Percentiles rank a stretch among this genome's conserved stretches.
Evolutionary conservation across 1,140 invertebrate species (phyloP).

Genomic region (Apocrypta bakeri): DNA sequence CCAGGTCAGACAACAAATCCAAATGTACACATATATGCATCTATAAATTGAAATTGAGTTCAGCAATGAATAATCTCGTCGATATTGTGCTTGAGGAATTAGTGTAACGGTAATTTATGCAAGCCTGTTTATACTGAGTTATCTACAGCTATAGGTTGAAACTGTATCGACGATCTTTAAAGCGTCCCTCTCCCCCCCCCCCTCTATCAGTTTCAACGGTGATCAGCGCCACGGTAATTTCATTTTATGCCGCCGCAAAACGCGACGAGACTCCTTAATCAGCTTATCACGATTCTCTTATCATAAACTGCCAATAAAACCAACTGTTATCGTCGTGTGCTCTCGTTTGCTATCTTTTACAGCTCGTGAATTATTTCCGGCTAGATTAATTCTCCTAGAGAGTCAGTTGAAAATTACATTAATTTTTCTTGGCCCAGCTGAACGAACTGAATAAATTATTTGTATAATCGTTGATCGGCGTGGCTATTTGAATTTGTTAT

Average conservation of each 20-base stretch:
- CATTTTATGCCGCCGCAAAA: slow-evolving; percentile 36
- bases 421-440: too few species aligned
- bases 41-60: too few species aligned
- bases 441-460: too few species aligned
- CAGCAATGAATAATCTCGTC: too few species aligned
- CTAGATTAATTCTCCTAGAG: background rate
- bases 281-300: slow-evolving; percentile 39
- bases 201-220: background rate
- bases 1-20: too few species aligned
- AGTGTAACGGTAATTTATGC: too few species aligned
- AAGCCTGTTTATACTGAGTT: background rate
- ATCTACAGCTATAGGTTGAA: background rate
- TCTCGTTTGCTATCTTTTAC: background rate
- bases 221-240: slow-evolving; percentile 21
- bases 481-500: too few species aligned
- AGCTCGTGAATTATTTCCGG: background rate
- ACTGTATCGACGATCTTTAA: background rate
- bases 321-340: background rate
- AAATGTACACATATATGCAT: too few species aligned
- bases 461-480: too few species aligned
- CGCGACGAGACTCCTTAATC: slow-evolving; percentile 13
- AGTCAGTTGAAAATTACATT: too few species aligned
- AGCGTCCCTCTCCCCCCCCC: background rate
- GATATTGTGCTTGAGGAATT: too few species aligned
- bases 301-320: slow-evolving; percentile 38